These are phyloP conservation scores for Microctenopoma lineatum DNA, from an alignment of 2,797 vertebrate species.

Conservation along the genomic window DNA sequence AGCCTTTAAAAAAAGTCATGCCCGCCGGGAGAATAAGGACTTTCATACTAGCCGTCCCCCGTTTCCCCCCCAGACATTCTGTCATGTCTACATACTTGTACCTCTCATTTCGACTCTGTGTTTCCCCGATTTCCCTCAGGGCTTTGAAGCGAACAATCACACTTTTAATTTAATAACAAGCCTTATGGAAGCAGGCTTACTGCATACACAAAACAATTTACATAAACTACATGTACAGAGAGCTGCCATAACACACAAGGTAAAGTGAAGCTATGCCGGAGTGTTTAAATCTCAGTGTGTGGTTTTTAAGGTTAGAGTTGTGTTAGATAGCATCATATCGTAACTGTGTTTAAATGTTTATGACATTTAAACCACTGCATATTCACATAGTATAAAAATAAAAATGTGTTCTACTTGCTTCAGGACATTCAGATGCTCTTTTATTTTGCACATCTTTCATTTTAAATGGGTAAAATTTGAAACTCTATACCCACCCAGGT, in stretches of 20 bases:
- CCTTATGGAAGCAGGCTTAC: conserved; percentile 17
- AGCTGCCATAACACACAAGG: conserved; percentile 6
- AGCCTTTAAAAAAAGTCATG: conserved; percentile 42
- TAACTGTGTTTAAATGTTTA: too few species aligned
- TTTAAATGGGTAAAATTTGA: too few species aligned
- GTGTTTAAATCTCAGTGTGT: not conserved
- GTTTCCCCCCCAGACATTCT: conserved; percentile 61
- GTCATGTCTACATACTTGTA: conserved; percentile 56
- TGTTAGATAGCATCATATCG: too few species aligned
- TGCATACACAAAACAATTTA: conserved; percentile 24
- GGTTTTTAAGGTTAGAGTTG: too few species aligned
- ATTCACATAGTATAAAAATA: too few species aligned
- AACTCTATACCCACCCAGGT: too few species aligned
- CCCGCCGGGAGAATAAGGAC: conserved; percentile 48
- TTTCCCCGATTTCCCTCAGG: conserved; percentile 40
- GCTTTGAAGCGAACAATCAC: conserved; percentile 13
- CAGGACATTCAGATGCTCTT: too few species aligned
- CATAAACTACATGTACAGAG: conserved; percentile 14
- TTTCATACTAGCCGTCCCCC: conserved; percentile 45
- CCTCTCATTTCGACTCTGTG: conserved; percentile 47
- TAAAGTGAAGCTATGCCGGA: conserved; percentile 4
- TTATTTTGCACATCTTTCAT: too few species aligned
- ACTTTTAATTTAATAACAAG: conserved; percentile 33
- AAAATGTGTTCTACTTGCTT: too few species aligned
- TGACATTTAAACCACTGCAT: too few species aligned